Base-by-base conservation (phyloP, 2,888 invertebrate species). In the Eilema caniola region DNA sequence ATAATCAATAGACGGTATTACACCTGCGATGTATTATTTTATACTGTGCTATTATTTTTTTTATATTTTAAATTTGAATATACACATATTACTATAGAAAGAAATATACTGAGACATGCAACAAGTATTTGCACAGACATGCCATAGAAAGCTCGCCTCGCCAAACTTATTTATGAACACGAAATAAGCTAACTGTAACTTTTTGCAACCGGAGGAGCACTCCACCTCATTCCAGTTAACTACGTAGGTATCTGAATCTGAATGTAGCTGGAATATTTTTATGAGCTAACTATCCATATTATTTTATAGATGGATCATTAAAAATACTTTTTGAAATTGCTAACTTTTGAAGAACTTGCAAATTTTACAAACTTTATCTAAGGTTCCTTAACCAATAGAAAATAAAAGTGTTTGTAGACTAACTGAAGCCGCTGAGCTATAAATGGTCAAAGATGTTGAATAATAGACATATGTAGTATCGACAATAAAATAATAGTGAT, bases 401-500 rank as follows among this genome's bases (percentile, higher is more conserved):
- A 53, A 53, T 20, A n/a, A 53, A 53, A 53, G 53, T 53, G n/a
- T n/a, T n/a, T n/a, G 53, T 53, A n/a, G 53, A 53, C 20, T 20
- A 47, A 16, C 5, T 20, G 4, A 47, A 16, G 5, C 5, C 5
- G 31, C 8, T 33, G 31, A 33, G 8, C 31, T 20, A 47, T 20
- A 47, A 16, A 3, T 47, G 47, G 2, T 20, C 47, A 20, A 47
- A 47, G 5, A 47, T 47, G 3, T 53, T 53, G n/a, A 20, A 20
- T 53, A 53, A 53, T 53, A 59, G 16, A 59, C 59, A 25, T 59
- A 16, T 25, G 28, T 24, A 25, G 41, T 41, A 41, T 37, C 24
- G 20, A n/a, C 14, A 23, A 23, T 33, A 31, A 2, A 28, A 14
- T 20, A 41, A 31, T 63, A 59, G 23, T 41, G 57, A 59, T 76